Conservation (phyloP, 2,797 vertebrate species). For the Anolis apletophallus region DNA sequence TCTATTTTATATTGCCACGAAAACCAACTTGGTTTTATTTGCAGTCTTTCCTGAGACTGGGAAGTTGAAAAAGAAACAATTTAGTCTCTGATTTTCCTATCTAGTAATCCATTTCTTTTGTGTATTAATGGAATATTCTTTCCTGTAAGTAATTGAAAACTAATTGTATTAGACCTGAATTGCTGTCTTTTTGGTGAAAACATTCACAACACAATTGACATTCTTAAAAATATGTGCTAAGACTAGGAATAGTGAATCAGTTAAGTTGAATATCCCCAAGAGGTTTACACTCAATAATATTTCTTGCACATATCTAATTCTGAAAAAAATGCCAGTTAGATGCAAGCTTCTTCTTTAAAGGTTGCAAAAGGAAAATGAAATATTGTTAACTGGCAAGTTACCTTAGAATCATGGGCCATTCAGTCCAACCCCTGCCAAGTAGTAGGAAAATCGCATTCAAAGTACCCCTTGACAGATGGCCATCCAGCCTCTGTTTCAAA, state of each 20-base stretch:
- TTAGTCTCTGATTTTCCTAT: slow-evolving; percentile 39
- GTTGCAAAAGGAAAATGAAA: background rate
- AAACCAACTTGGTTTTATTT: slow-evolving; percentile 55
- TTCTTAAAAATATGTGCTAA: background rate
- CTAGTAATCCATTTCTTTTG: slow-evolving; percentile 36
- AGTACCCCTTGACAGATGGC: too few relatives aligned
- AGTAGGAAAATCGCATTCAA: too few relatives aligned
- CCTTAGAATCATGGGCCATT: too few relatives aligned
- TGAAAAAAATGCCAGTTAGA: background rate
- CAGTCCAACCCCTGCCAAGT: too few relatives aligned
- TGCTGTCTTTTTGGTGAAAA: background rate
- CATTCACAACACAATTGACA: background rate
- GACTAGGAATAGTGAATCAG: background rate
- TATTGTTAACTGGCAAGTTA: too few relatives aligned
- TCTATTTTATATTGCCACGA: slow-evolving; percentile 42
- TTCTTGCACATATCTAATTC: background rate
- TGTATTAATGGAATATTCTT: background rate
- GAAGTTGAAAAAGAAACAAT: slow-evolving; percentile 52
- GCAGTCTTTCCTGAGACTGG: slow-evolving; percentile 1
- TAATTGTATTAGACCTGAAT: background rate
- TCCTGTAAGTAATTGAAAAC: background rate
- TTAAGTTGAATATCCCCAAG: background rate
- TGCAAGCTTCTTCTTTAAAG: background rate
- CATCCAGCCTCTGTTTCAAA: too few relatives aligned
- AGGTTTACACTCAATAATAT: background rate